Base-by-base conservation (phyloP, 1,140 invertebrate species). In the Euura saliciscinereae region DNA sequence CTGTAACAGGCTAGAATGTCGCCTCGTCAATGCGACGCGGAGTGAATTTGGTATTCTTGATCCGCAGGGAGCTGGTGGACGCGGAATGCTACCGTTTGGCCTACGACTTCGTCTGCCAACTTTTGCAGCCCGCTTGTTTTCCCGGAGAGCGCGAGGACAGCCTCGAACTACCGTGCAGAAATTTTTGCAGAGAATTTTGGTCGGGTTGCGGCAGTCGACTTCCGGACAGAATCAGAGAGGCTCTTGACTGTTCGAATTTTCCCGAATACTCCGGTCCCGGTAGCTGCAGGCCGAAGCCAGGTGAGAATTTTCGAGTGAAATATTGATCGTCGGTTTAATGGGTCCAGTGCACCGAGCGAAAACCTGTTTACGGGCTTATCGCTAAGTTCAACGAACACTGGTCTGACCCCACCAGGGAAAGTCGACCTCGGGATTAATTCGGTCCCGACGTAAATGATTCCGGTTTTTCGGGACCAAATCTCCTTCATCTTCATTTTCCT, bases 131-230 rank as follows among this genome's bases (percentile, higher is more conserved):
- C 0, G 88, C 91, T 0, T 96, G 95, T 84, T 78, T 89, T 10
- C 79, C 80, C 3, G 86, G 85, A 6, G 81, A 86, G 8, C 75
- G 78, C 2, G 88, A 90, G 77, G 90, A 91, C 69, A 82, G 89
- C 67, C 85, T 94, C 43, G 84, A 93, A 10, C 84, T 91, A 43
- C 95, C 96, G 1, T 97, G 96, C 78, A 90, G 93, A 7, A 92
- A 93, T 75, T 97, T 96, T 84, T 98, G 96, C 81, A 90, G 93
- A 71, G 93, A 95, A 67, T 97, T 97, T 81, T 93, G 94, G 90
- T 85, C 90, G 0, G 93, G 95, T 3, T 98, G 96, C 82, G 94
- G 94, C 0, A 90, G 89, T 73, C 89, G 94, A 6, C 79, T 97
- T 8, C 91, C 93, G 0, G 89, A 91, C 3, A 89, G 91, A 46